A percentile compares a stretch with the other conserved stretches of the same genome.
phyloP scores from a whole-genome alignment of 2,888 invertebrate species.

The Quadriops clusia region DNA sequence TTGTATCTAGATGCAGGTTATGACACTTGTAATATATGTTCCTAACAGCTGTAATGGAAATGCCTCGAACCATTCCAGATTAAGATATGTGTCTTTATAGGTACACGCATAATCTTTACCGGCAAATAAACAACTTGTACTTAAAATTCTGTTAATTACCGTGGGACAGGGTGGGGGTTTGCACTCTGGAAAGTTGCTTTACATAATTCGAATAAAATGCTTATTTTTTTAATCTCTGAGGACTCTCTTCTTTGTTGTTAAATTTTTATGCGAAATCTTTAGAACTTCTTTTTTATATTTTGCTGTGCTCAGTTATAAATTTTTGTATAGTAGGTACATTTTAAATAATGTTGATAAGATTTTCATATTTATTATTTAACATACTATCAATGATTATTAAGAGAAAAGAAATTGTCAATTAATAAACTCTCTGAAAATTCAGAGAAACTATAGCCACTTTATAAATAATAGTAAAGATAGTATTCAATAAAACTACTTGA shows the following conservation, averaged over 20 bases:
- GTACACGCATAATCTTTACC: too few relatives aligned
- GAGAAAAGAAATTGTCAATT: too few relatives aligned
- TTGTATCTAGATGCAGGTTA: slow-evolving; percentile 11
- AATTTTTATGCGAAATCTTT: background rate
- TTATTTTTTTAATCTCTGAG: slow-evolving; percentile 6
- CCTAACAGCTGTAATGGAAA: slow-evolving; percentile 20
- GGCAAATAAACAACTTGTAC: too few relatives aligned
- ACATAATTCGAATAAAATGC: slow-evolving; percentile 7
- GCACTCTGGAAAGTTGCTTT: too few relatives aligned
- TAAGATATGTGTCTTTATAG: too few relatives aligned
- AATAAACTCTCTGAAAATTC: too few relatives aligned
- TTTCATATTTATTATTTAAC: slow-evolving; percentile 2
- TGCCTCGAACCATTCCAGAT: slow-evolving; percentile 12
- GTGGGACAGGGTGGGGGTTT: slow-evolving; percentile 15
- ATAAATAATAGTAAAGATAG: too few relatives aligned
- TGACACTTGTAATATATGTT: slow-evolving; percentile 16
- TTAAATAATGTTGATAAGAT: slow-evolving; percentile 2
- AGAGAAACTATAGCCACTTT: too few relatives aligned
- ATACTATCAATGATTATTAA: too few relatives aligned
- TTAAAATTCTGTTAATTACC: slow-evolving; percentile 4
- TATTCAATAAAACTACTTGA: too few relatives aligned
- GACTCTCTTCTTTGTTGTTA: background rate
- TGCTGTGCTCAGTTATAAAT: background rate
- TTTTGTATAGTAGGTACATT: slow-evolving; percentile 6
- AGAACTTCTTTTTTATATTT: slow-evolving; percentile 2